Conservation (phyloP, 2,888 invertebrate genomes). For the Yponomeuta malinellus region DNA sequence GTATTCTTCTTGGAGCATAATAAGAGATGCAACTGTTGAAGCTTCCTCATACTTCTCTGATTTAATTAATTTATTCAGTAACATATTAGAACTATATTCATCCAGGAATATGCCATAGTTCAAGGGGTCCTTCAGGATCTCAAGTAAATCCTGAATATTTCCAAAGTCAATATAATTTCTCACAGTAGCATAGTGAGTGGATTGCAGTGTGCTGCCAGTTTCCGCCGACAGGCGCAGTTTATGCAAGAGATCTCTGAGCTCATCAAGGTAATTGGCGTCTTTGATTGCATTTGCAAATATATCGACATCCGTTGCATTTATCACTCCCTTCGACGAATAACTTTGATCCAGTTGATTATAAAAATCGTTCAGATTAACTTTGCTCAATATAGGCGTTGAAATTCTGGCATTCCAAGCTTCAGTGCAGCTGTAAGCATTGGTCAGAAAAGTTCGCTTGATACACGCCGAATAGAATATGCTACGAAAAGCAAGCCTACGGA, state of each 20-base stretch:
- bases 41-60: slow-evolving; percentile 81
- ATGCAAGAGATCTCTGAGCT: slow-evolving; percentile 82
- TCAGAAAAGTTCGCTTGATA: slow-evolving; percentile 74
- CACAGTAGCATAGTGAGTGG: slow-evolving; percentile 89
- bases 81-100: slow-evolving; percentile 83
- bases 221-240: slow-evolving; percentile 84
- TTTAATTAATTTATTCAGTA: slow-evolving; percentile 87
- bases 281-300: slow-evolving; percentile 83
- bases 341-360: slow-evolving; percentile 82
- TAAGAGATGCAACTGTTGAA: slow-evolving; percentile 82
- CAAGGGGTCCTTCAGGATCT: slow-evolving; percentile 85
- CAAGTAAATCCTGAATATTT: slow-evolving; percentile 79
- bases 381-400: slow-evolving; percentile 76
- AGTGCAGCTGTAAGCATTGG: slow-evolving; percentile 82
- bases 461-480: slow-evolving; percentile 25
- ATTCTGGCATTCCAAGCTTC: slow-evolving; percentile 82
- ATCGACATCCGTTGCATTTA: slow-evolving; percentile 89
- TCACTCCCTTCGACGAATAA: slow-evolving; percentile 75
- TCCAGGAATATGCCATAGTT: slow-evolving; percentile 96
- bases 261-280: slow-evolving; percentile 77
- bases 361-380: slow-evolving; percentile 80
- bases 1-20: slow-evolving; percentile 94
- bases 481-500: slow-evolving; percentile 28
- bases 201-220: slow-evolving; percentile 82
- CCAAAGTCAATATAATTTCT: slow-evolving; percentile 74